phyloP scores from a whole-genome alignment of 2,888 invertebrate genomes.

The Machimus rusticus region DNA sequence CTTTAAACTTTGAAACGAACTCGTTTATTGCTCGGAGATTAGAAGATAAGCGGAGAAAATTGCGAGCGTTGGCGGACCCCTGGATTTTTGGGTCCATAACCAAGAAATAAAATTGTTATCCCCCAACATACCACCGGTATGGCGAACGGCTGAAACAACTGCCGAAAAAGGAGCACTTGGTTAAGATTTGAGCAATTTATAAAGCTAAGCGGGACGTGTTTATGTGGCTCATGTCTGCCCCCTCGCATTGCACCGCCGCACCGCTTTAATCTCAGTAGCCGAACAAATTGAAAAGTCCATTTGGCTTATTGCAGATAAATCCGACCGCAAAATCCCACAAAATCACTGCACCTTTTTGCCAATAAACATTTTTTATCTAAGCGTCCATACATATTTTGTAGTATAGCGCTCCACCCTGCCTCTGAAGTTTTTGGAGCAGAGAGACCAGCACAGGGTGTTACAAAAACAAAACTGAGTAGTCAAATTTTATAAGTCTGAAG shows the following conservation, averaged over 20 bases:
- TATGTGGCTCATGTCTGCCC: not conserved
- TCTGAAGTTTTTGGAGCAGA: not conserved
- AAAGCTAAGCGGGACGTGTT: not conserved
- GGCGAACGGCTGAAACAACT: not conserved
- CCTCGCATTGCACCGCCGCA: not conserved
- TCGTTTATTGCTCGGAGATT: not conserved
- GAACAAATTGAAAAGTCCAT: conserved; percentile 29
- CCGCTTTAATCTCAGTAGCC: not conserved
- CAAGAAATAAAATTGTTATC: not conserved
- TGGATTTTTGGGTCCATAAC: not conserved
- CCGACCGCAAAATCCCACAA: conserved; percentile 29
- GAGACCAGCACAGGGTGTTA: not conserved
- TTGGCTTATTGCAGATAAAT: conserved; percentile 12
- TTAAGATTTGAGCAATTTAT: not conserved
- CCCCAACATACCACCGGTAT: not conserved
- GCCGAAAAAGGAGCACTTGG: not conserved
- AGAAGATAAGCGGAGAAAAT: not conserved
- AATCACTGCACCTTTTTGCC: conserved; percentile 31
- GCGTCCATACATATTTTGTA: not conserved
- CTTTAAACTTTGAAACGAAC: not conserved
- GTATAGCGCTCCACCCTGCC: not conserved
- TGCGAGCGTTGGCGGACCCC: not conserved
- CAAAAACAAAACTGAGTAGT: not conserved
- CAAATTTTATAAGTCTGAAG: conserved; percentile 12
- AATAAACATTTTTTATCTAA: conserved; percentile 36